Conservation (phyloP, 2,113 vertebrate species). For the Bos javanicus region DNA sequence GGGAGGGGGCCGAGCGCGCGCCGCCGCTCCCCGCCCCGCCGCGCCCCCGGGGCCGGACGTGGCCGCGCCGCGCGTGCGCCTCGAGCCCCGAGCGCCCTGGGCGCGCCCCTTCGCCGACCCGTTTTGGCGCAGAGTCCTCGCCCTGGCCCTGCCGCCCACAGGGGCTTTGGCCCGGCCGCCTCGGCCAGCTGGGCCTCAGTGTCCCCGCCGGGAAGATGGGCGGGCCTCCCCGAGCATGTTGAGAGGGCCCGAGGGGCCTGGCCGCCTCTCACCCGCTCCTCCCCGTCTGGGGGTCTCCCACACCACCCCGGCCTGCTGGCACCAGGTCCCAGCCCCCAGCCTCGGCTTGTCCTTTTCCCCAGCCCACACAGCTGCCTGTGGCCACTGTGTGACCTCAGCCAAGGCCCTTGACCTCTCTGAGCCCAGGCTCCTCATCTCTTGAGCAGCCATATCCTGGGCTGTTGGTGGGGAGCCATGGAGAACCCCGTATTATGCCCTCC, state of each 20-base stretch:
- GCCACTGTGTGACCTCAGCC: background rate
- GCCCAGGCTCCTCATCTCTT: background rate
- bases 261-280: background rate
- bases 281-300: accelerated
- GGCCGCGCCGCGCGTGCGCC: background rate
- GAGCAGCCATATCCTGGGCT: background rate
- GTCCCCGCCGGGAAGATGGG: background rate
- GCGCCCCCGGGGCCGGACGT: background rate
- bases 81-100: accelerated
- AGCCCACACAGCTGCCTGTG: background rate
- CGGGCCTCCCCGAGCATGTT: background rate
- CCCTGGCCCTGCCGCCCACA: accelerated
- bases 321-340: background rate
- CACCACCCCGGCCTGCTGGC: background rate
- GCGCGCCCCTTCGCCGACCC: background rate
- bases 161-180: background rate
- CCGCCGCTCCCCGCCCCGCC: accelerated
- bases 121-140: background rate
- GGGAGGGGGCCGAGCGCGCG: background rate
- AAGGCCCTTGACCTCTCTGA: background rate
- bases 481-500: background rate
- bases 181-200: background rate
- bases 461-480: background rate
- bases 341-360: background rate
- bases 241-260: too few species aligned